Evolutionary conservation across 1,140 invertebrate genomes (phyloP).

Genomic region (Drosophila melanica): DNA sequence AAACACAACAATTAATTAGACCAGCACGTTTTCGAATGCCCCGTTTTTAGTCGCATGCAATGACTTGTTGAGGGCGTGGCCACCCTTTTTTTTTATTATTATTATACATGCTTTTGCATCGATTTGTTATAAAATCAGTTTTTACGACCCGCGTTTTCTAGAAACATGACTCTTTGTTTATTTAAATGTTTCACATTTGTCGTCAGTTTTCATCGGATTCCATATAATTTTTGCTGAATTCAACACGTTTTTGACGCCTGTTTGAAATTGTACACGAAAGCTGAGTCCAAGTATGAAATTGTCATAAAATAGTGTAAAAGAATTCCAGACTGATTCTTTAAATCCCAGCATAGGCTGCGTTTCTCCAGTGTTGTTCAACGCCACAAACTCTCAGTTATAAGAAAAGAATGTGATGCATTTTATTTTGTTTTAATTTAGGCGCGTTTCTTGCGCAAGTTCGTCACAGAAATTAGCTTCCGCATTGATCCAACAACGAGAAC

Average conservation of each 20-base stretch:
- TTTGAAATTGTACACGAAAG: slow-evolving; percentile 1
- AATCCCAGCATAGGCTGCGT: not conserved
- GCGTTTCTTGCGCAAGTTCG: slow-evolving; percentile 4
- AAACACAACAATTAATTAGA: slow-evolving; percentile 61
- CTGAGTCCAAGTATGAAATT: not conserved
- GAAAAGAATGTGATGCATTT: slow-evolving; percentile 5
- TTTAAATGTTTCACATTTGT: not conserved
- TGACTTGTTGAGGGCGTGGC: not conserved
- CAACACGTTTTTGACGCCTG: not conserved
- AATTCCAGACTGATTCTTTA: slow-evolving; percentile 4
- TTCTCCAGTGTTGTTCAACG: not conserved
- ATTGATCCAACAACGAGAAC: slow-evolving; percentile 26
- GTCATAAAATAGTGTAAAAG: not conserved
- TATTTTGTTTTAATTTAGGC: slow-evolving; percentile 2
- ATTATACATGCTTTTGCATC: slow-evolving; percentile 14
- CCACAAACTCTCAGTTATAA: not conserved
- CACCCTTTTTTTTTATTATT: slow-evolving; percentile 14
- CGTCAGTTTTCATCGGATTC: slow-evolving; percentile 9
- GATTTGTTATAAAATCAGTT: not conserved
- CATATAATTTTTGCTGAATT: not conserved
- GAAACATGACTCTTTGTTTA: slow-evolving; percentile 11
- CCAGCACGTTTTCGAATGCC: not conserved
- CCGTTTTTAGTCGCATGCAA: slow-evolving; percentile 36
- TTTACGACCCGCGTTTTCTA: not conserved
- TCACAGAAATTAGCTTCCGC: slow-evolving; percentile 55